Evolutionary conservation across 2,888 invertebrate genomes (phyloP).

Genomic region (Tridacna gigas): DNA sequence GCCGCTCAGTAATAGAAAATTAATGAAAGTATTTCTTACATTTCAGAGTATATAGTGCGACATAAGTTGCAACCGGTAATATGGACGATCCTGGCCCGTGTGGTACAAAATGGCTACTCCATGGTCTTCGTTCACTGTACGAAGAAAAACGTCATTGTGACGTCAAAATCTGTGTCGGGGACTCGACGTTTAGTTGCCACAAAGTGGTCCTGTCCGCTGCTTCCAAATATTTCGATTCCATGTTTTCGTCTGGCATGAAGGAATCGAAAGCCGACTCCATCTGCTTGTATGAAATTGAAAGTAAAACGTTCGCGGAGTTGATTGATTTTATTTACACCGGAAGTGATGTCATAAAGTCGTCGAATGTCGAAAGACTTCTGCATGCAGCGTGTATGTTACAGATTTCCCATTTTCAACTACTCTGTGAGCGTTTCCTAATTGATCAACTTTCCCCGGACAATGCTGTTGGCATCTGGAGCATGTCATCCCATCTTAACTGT

Average conservation of each 20-base stretch:
- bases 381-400: slow-evolving; percentile 59
- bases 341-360: slow-evolving; percentile 44
- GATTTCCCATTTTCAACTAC: slow-evolving; percentile 46
- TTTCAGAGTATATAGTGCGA: not conserved
- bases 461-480: slow-evolving; percentile 62
- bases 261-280: slow-evolving; percentile 56
- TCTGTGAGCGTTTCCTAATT: slow-evolving; percentile 64
- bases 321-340: slow-evolving; percentile 61
- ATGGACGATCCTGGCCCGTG: not conserved
- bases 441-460: slow-evolving; percentile 61
- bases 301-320: slow-evolving; percentile 50
- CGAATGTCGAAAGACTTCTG: slow-evolving; percentile 59
- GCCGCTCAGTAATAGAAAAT: no score
- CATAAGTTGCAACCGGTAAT: not conserved
- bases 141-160: slow-evolving; percentile 60
- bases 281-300: slow-evolving; percentile 43
- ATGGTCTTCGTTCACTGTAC: slow-evolving; percentile 54
- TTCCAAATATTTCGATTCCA: slow-evolving; percentile 67
- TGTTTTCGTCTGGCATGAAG: slow-evolving; percentile 68
- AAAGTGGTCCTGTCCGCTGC: slow-evolving; percentile 64
- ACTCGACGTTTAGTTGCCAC: slow-evolving; percentile 63
- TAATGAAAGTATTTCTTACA: not conserved
- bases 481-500: slow-evolving; percentile 45
- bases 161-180: slow-evolving; percentile 51
- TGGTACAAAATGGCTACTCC: slow-evolving; percentile 39